Evolutionary conservation across 1,140 invertebrate genomes (phyloP), one percentile per base, ranked within the genome.

Genomic region (Anoplophora glabripennis): DNA sequence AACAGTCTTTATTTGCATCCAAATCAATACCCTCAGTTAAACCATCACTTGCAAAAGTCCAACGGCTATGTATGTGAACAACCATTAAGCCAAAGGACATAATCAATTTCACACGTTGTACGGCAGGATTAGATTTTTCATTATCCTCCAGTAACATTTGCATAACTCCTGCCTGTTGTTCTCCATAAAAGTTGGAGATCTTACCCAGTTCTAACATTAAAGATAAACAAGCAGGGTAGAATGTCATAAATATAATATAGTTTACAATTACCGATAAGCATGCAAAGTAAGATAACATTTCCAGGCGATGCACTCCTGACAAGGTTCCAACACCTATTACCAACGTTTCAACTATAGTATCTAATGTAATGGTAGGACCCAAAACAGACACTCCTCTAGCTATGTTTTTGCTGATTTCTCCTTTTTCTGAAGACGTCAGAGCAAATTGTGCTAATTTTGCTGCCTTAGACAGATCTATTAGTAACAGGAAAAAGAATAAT

Each of bases 71-170:
- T 28, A 86, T 84, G 75, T 96, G 93, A 4, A 98, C 93, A 47
- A 94, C 82, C 55, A 94, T 86, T 41, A 98, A 77, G 4, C 93
- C 93, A 7, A 88, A 90, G 37, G 93, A 93, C 93, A 93, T 93
- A 40, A 93, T 93, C 63, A 93, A 81, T 78, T 98, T 98, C 2
- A 97, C 92, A 58, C 93, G 82, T 75, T 97, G 92, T 15, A 94
- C 87, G 8, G 96, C 93, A 12, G 94, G 93, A 79, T 97, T 97
- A 9, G 64, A 56, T 57, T 71, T 71, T n/a, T 66, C 63, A 44
- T 63, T 59, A 21, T 67, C 67, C 40, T 71, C 67, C 12, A 66
- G 18, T 12, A 71, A 54, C 52, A 64, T 67, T 55, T 61, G 59
- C 3, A 42, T 58, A 9, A 67, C 46, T 8, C 51, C 14, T 14